Conservation (phyloP, 2,797 vertebrate species). For the Falco columbarius region DNA sequence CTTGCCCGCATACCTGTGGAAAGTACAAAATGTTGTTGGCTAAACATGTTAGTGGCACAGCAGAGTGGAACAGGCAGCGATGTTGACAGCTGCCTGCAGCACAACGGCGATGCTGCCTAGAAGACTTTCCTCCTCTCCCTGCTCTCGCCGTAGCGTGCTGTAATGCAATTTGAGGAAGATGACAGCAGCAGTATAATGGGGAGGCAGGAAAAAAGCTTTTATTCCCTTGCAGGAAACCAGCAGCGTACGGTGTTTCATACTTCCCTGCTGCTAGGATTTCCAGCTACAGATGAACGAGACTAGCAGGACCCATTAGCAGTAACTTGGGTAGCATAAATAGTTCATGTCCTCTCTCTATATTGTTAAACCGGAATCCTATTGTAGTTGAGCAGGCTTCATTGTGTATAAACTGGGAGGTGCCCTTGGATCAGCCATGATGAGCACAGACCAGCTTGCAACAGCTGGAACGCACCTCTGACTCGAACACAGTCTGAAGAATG, state of each 20-base stretch:
- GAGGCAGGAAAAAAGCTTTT: not conserved
- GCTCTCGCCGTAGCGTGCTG: not conserved
- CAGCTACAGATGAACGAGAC: not conserved
- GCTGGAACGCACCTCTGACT: not conserved
- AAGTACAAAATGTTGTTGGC: not conserved
- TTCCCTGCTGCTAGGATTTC: constrained; percentile 17
- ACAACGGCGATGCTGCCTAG: not conserved
- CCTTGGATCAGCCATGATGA: not conserved
- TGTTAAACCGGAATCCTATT: not conserved
- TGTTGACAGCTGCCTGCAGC: constrained; percentile 20
- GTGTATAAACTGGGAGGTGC: constrained; percentile 48
- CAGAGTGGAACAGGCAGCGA: not conserved
- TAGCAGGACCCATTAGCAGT: not conserved
- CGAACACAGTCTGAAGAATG: not conserved
- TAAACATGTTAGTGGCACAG: rapidly evolving
- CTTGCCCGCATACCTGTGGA: rapidly evolving
- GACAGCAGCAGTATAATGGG: constrained; percentile 2
- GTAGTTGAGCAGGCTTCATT: not conserved
- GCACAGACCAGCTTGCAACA: not conserved
- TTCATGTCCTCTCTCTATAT: not conserved
- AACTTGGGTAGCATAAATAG: not conserved
- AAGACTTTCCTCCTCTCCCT: not conserved
- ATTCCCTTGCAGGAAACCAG: constrained; percentile 11
- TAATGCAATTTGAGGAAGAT: not conserved
- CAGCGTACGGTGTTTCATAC: not conserved